phyloP scores from a whole-genome alignment of 1,140 invertebrate genomes.

The Sminthurinus signatus region DNA sequence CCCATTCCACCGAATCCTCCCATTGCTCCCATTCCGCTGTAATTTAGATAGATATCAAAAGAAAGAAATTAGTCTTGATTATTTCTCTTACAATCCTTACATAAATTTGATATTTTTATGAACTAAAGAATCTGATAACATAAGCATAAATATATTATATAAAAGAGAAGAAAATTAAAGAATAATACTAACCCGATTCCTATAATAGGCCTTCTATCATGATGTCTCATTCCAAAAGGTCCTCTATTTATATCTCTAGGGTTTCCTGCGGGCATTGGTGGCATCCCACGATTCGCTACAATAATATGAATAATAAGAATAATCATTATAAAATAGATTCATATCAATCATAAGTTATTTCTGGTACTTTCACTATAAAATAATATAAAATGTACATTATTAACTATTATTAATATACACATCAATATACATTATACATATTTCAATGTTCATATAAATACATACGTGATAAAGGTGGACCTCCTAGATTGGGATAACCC shows the following conservation, averaged over 20 bases:
- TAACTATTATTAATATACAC: too few species aligned
- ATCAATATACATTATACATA: too few species aligned
- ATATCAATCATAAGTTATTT: too few species aligned
- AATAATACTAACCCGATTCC: constrained; percentile 57
- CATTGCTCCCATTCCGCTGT: constrained; percentile 28
- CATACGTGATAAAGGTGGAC: constrained; percentile 55
- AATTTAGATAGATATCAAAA: not conserved
- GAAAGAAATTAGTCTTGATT: not conserved
- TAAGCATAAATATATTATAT: too few species aligned
- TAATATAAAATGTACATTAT: too few species aligned
- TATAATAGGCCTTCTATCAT: constrained; percentile 68
- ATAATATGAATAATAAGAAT: too few species aligned
- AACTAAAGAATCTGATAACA: too few species aligned
- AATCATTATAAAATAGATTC: too few species aligned
- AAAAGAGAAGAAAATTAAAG: constrained; percentile 35
- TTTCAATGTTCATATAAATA: too few species aligned
- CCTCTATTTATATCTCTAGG: constrained; percentile 32
- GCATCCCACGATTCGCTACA: constrained; percentile 48
- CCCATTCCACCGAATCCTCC: constrained; percentile 34
- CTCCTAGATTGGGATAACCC: constrained; percentile 16
- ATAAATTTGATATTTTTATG: not conserved
- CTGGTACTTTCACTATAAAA: too few species aligned
- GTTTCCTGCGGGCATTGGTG: constrained; percentile 30
- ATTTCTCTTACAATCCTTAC: not conserved
- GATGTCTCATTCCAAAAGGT: constrained; percentile 66